phyloP scores from a whole-genome alignment of 2,797 vertebrate genomes.

The Cebuella pygmaea region DNA sequence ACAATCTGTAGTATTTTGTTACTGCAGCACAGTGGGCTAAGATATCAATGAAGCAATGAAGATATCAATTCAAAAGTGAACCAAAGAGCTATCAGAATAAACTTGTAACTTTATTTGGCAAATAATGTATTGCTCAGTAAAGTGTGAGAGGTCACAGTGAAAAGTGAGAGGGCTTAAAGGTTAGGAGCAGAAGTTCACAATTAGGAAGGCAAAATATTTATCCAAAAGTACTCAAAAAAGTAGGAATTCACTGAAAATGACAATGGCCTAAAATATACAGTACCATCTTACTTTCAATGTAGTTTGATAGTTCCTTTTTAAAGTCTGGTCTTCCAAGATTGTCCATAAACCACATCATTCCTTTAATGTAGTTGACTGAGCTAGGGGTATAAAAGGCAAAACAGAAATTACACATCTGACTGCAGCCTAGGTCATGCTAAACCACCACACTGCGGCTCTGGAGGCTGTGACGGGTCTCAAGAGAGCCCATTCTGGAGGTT shows the following conservation, averaged over 20 bases:
- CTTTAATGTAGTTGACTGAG: neutral
- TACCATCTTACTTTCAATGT: neutral
- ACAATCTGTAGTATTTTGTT: neutral
- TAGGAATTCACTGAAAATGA: neutral
- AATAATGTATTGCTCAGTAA: neutral
- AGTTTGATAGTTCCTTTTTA: neutral
- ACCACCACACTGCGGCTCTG: neutral
- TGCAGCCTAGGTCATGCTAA: neutral
- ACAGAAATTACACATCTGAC: neutral
- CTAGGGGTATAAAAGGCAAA: neutral
- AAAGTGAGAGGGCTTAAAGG: fast-evolving
- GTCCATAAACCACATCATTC: neutral
- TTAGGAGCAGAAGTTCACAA: neutral
- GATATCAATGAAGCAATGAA: neutral
- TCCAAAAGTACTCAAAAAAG: neutral
- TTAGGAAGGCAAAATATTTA: neutral
- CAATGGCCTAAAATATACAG: neutral
- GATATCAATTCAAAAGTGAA: neutral
- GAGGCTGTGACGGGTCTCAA: no score
- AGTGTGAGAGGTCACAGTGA: neutral
- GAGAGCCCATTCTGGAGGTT: neutral
- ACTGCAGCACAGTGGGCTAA: neutral
- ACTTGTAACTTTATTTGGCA: neutral
- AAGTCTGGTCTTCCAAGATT: neutral
- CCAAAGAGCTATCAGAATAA: neutral